Evolutionary conservation across 2,797 vertebrate genomes (phyloP).

Genomic region (Schizothorax lantsangensis): DNA sequence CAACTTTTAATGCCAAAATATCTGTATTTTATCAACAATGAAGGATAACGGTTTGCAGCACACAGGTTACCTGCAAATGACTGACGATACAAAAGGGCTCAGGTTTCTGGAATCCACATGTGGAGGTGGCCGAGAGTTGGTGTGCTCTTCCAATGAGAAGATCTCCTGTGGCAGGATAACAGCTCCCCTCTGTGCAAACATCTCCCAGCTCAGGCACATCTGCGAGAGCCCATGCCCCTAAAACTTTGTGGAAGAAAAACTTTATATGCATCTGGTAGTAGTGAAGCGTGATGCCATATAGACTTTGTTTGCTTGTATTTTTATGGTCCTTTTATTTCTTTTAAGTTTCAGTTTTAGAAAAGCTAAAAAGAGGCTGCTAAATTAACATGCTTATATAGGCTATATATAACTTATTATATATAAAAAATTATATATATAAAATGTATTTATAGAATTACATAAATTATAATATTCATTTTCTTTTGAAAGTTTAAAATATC

Average conservation of each 20-base stretch:
- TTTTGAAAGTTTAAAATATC: background rate
- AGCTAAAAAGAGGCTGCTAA: background rate
- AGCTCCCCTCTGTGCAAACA: slow-evolving; percentile 94
- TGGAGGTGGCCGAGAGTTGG: slow-evolving; percentile 88
- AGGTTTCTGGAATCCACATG: slow-evolving; percentile 84
- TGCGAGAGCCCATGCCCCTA: slow-evolving; percentile 71
- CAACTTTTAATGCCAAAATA: background rate
- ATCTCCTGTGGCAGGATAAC: slow-evolving; percentile 96
- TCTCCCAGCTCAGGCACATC: slow-evolving; percentile 88
- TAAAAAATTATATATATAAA: too few relatives aligned
- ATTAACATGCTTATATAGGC: background rate
- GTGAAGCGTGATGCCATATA: background rate
- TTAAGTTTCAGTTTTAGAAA: background rate
- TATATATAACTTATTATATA: too few relatives aligned
- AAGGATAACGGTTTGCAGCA: background rate
- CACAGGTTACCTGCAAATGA: slow-evolving; percentile 89
- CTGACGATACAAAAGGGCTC: slow-evolving; percentile 97
- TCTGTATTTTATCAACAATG: background rate
- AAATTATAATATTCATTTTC: background rate
- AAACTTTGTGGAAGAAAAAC: slow-evolving; percentile 63
- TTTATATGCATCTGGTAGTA: background rate
- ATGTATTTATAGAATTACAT: background rate
- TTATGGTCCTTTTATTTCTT: background rate
- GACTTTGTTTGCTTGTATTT: background rate
- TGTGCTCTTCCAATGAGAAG: slow-evolving; percentile 91